Conservation (phyloP, 1,140 invertebrate species). For the Aplysia californica region DNA sequence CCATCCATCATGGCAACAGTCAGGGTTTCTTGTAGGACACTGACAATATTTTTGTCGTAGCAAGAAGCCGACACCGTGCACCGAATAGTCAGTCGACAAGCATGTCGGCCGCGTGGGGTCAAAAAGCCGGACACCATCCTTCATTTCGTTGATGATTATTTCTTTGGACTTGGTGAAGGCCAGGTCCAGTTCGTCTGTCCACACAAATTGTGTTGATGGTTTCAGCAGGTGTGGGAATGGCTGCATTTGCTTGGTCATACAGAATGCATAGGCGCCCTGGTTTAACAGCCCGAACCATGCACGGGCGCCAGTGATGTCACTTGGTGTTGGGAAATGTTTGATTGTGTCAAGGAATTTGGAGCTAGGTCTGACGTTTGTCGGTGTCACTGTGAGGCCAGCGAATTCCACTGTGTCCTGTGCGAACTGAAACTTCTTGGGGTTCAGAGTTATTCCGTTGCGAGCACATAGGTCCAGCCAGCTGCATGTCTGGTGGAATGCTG, state of each 20-base stretch:
- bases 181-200: constrained; percentile 24
- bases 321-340: constrained; percentile 32
- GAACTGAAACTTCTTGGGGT: constrained; percentile 50
- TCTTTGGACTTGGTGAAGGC: constrained; percentile 33
- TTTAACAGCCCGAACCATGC: constrained; percentile 32
- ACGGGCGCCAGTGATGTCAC: constrained; percentile 32
- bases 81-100: constrained; percentile 19
- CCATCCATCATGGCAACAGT: too few species aligned
- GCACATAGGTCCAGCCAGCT: constrained; percentile 38
- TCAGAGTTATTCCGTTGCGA: constrained; percentile 49
- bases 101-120: constrained; percentile 24
- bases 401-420: constrained; percentile 41
- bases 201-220: constrained; percentile 18
- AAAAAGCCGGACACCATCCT: constrained; percentile 25
- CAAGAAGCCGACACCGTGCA: not conserved
- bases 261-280: constrained; percentile 24
- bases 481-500: constrained; percentile 25
- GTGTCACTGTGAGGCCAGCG: constrained; percentile 39
- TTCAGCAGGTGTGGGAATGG: constrained; percentile 36
- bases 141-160: constrained; percentile 24
- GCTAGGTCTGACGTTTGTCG: constrained; percentile 30
- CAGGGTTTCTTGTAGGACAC: not conserved
- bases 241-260: constrained; percentile 30
- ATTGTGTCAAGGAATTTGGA: constrained; percentile 28
- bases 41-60: constrained; percentile 29